Conservation (phyloP, 2,888 invertebrate genomes). For the Kuschelorhynchus macadamiae region DNA sequence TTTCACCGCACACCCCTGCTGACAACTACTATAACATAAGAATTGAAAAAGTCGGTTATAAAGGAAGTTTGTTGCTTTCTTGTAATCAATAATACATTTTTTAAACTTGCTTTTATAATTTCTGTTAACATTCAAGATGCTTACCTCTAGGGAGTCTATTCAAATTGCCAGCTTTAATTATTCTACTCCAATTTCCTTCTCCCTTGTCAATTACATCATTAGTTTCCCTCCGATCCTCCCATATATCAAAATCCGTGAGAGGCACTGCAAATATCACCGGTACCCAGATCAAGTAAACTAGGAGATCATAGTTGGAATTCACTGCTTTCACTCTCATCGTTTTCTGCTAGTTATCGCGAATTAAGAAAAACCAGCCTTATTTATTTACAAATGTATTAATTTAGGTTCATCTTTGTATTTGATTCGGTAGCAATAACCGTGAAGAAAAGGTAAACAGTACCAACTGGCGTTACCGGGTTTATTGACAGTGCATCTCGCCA, state of each 20-base stretch:
- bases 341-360: constrained; percentile 11
- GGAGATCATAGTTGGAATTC: constrained; percentile 12
- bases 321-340: constrained; percentile 33
- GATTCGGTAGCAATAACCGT: too few species aligned
- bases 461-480: too few species aligned
- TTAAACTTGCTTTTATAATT: too few species aligned
- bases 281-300: constrained; percentile 19
- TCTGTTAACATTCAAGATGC: too few species aligned
- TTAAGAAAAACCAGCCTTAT: constrained; percentile 10
- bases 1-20: too few species aligned
- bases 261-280: constrained; percentile 30
- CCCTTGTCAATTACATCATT: constrained; percentile 11
- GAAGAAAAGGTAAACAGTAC: too few species aligned
- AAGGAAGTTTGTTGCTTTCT: too few species aligned
- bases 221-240: constrained; percentile 51
- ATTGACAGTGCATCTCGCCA: constrained; percentile 10
- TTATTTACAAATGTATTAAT: too few species aligned
- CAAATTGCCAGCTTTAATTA: constrained; percentile 17
- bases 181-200: constrained; percentile 10
- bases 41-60: too few species aligned
- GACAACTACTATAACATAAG: too few species aligned
- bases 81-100: too few species aligned
- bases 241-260: constrained; percentile 56
- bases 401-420: too few species aligned
- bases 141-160: constrained; percentile 58